Conservation (phyloP, 1,140 invertebrate genomes). For the Drosophila burlai region DNA sequence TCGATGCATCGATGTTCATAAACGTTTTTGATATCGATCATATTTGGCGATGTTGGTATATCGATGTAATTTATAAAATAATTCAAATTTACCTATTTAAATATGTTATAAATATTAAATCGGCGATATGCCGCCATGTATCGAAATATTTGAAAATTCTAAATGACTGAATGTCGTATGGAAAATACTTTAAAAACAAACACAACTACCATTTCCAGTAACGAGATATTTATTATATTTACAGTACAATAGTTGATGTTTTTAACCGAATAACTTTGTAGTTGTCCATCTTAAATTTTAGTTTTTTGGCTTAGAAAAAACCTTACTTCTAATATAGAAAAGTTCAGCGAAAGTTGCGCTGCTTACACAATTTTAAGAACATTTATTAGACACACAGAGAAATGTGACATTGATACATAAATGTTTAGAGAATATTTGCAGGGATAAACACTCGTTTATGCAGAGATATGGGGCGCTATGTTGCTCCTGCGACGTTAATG, state of each 20-base stretch:
- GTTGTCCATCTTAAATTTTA: not conserved
- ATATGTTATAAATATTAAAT: too few species aligned
- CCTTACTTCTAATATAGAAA: too few species aligned
- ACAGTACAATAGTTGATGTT: not conserved
- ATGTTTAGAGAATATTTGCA: not conserved
- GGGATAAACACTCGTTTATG: not conserved
- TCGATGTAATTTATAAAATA: too few species aligned
- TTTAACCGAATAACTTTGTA: not conserved
- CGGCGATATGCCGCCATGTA: too few species aligned
- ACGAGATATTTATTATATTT: not conserved
- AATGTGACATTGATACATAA: too few species aligned
- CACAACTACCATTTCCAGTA: not conserved
- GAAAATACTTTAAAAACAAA: not conserved
- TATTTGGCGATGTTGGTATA: too few species aligned
- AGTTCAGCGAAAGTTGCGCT: not conserved
- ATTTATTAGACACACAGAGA: not conserved
- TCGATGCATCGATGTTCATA: too few species aligned
- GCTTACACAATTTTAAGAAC: not conserved
- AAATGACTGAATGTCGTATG: too few species aligned
- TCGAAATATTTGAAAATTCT: too few species aligned
- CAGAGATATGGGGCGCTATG: not conserved
- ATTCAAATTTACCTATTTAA: too few species aligned
- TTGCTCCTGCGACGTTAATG: slow-evolving; percentile 2
- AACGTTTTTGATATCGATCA: too few species aligned
- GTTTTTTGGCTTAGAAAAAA: not conserved